These are phyloP conservation scores for Proterorhinus semilunaris DNA, from an alignment of 2,113 vertebrate species.

Conservation along the genomic window DNA sequence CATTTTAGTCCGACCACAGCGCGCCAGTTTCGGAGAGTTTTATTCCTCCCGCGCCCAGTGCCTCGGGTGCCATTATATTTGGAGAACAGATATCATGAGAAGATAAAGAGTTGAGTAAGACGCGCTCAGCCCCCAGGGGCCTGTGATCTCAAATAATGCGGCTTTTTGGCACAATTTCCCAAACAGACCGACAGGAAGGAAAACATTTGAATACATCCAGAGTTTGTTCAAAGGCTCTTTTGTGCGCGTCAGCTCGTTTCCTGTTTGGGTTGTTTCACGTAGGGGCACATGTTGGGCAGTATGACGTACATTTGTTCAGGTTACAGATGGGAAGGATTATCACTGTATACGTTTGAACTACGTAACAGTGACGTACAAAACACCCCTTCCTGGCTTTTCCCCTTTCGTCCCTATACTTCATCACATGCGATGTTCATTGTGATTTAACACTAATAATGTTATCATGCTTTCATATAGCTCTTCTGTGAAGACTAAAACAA, in stretches of 20 bases:
- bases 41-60: not conserved
- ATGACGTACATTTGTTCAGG: not conserved
- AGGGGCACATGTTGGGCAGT: not conserved
- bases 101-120: constrained; percentile 48
- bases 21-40: constrained; percentile 8
- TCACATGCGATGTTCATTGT: no score
- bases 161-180: constrained; percentile 24
- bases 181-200: constrained; percentile 4
- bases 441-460: no score
- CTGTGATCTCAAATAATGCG: constrained; percentile 45
- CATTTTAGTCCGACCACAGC: constrained; percentile 2
- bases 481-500: no score
- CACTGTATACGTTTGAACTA: not conserved
- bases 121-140: constrained; percentile 12
- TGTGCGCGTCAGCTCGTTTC: not conserved
- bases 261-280: not conserved
- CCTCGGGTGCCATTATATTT: constrained; percentile 35
- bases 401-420: no score
- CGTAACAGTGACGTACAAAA: not conserved
- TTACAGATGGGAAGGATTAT: not conserved
- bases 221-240: not conserved
- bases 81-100: constrained; percentile 34
- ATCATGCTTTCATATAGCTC: no score
- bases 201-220: not conserved
- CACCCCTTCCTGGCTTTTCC: no score